These are phyloP conservation scores for Lochmaea capreae DNA, from an alignment of 2,888 invertebrate species.

Conservation along the genomic window DNA sequence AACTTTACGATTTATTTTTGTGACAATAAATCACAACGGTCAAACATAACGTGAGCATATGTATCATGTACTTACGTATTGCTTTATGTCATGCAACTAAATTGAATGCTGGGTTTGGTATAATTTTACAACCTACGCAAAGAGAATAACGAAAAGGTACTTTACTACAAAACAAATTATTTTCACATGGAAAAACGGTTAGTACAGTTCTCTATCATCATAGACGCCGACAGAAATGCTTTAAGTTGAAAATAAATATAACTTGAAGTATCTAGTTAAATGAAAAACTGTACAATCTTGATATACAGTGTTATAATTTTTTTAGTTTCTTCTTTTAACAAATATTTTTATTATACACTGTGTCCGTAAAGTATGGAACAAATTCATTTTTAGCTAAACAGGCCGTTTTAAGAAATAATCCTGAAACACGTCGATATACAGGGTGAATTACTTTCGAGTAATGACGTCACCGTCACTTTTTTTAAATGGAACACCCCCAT, in stretches of 20 bases:
- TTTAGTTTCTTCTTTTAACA: no score
- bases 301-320: no score
- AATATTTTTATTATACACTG: no score
- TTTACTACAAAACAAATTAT: neutral
- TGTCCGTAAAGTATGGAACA: no score
- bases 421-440: no score
- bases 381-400: no score
- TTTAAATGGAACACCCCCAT: no score
- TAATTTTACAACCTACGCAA: neutral
- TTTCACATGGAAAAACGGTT: neutral
- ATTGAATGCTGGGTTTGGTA: neutral
- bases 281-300: no score
- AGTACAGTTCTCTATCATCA: neutral
- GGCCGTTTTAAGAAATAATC: no score
- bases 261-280: no score
- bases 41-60: neutral
- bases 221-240: neutral
- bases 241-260: neutral
- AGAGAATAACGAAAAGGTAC: neutral
- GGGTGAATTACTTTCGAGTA: no score
- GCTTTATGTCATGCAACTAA: conserved; percentile 4
- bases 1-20: neutral
- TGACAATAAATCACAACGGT: neutral
- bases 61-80: neutral
- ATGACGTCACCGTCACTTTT: no score